A percentile compares a stretch with the other conserved stretches of the same genome.
Evolutionary conservation across 2,113 vertebrate genomes (phyloP).

Genomic region (Pandion haliaetus): DNA sequence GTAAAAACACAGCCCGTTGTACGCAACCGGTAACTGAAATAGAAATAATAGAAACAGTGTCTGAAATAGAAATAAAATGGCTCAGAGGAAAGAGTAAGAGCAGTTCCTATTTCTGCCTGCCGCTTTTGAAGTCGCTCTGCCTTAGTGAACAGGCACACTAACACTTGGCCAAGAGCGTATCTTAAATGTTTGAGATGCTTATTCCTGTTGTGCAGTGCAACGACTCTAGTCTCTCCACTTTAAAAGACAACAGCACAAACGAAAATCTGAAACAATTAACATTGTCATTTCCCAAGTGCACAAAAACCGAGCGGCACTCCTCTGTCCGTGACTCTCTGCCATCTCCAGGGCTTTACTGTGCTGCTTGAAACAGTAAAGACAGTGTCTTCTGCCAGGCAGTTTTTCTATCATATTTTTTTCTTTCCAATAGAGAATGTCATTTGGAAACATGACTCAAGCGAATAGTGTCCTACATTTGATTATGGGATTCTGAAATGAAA

Average conservation of each 20-base stretch:
- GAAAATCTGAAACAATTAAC: not conserved
- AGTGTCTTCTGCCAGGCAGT: not conserved
- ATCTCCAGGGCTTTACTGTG: not conserved
- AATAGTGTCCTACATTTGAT: not conserved
- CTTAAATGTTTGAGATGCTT: not conserved
- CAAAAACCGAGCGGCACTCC: not conserved
- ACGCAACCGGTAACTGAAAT: not conserved
- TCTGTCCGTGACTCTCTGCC: not conserved
- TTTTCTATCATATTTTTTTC: not conserved
- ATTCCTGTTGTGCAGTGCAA: not conserved
- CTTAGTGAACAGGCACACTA: not conserved
- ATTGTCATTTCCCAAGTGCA: not conserved
- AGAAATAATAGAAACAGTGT: not conserved
- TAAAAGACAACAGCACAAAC: not conserved
- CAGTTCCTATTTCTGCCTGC: not conserved
- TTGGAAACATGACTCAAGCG: not conserved
- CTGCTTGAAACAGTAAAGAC: not conserved
- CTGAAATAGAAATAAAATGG: slow-evolving; percentile 2
- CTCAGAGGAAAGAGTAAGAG: not conserved
- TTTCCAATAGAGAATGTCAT: not conserved
- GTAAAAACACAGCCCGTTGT: not conserved
- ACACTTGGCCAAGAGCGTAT: not conserved
- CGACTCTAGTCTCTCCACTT: not conserved
- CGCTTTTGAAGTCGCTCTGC: not conserved
- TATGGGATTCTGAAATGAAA: not conserved